A percentile compares a stretch with the other conserved stretches of the same genome.
These are phyloP conservation scores for Plotosus lineatus DNA, from an alignment of 2,113 vertebrate species.

Conservation along the genomic window DNA sequence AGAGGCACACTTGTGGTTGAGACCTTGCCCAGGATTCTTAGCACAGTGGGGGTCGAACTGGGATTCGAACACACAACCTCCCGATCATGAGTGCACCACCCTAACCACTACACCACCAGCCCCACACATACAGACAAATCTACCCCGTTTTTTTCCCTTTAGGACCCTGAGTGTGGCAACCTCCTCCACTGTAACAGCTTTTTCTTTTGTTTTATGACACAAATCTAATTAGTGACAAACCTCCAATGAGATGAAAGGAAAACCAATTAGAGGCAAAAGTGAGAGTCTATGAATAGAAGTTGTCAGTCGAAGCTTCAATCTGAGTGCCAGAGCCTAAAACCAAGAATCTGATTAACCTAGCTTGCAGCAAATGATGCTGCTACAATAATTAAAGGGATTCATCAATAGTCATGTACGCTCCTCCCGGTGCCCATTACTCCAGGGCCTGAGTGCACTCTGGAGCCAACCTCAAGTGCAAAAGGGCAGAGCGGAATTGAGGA, in stretches of 20 bases:
- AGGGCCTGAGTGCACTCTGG: slow-evolving; percentile 21
- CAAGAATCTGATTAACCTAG: slow-evolving; percentile 42
- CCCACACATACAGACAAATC: too few species aligned
- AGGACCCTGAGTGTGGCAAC: slow-evolving; percentile 48
- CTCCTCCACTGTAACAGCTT: slow-evolving; percentile 49
- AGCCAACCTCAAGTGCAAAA: slow-evolving; percentile 4
- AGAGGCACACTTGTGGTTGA: too few species aligned
- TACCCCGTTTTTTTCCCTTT: slow-evolving; percentile 9
- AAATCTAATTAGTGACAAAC: slow-evolving; percentile 55
- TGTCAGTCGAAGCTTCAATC: slow-evolving; percentile 16
- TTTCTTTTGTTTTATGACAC: slow-evolving; percentile 54
- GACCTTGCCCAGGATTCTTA: too few species aligned
- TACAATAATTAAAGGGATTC: slow-evolving; percentile 55
- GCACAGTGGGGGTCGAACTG: too few species aligned
- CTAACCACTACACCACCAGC: too few species aligned
- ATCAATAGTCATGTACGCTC: slow-evolving; percentile 46
- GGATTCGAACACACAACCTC: too few species aligned
- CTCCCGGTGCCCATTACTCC: slow-evolving; percentile 33
- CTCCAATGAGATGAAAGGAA: slow-evolving; percentile 50
- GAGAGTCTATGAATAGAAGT: slow-evolving; percentile 38
- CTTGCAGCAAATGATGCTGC: slow-evolving; percentile 38
- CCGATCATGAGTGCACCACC: too few species aligned
- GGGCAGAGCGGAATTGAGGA: slow-evolving; percentile 11
- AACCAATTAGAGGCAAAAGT: slow-evolving; percentile 43
- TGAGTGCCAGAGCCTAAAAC: slow-evolving; percentile 7